A percentile compares a stretch with the other conserved stretches of the same genome.
Evolutionary conservation across 2,888 invertebrate genomes (phyloP).

Genomic region (Nymphalis urticae): DNA sequence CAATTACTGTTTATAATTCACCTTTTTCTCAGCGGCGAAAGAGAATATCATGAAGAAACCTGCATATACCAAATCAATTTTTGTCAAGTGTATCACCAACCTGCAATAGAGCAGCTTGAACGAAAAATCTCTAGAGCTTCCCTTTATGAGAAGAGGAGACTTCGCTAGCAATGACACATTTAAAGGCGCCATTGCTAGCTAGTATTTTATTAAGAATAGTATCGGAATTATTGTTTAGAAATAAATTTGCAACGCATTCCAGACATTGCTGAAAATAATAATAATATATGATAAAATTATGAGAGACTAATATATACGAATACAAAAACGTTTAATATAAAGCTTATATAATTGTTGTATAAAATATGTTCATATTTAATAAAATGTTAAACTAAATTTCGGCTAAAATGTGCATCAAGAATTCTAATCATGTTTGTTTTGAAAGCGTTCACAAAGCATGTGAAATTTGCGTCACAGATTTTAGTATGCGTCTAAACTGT

Average conservation of each 20-base stretch:
- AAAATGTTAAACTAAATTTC: constrained; percentile 12
- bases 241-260: too few relatives aligned
- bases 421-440: constrained; percentile 16
- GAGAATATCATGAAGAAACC: neutral
- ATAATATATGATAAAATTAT: too few relatives aligned
- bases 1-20: too few relatives aligned
- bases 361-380: neutral
- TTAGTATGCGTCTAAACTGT: constrained; percentile 52
- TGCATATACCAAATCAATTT: neutral
- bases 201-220: neutral
- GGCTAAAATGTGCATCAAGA: constrained; percentile 12
- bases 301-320: too few relatives aligned
- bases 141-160: too few relatives aligned
- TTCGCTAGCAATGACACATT: too few relatives aligned
- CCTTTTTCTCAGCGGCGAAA: neutral
- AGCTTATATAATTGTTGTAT: neutral
- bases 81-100: too few relatives aligned
- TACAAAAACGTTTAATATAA: neutral
- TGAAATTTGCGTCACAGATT: constrained; percentile 47
- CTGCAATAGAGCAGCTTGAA: too few relatives aligned
- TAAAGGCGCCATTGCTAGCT: too few relatives aligned
- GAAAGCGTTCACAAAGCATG: constrained; percentile 26
- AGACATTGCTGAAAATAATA: too few relatives aligned
- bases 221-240: neutral
- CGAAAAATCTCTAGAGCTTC: neutral